Conservation (phyloP, 2,888 invertebrate species). For the Dryobota labecula region DNA sequence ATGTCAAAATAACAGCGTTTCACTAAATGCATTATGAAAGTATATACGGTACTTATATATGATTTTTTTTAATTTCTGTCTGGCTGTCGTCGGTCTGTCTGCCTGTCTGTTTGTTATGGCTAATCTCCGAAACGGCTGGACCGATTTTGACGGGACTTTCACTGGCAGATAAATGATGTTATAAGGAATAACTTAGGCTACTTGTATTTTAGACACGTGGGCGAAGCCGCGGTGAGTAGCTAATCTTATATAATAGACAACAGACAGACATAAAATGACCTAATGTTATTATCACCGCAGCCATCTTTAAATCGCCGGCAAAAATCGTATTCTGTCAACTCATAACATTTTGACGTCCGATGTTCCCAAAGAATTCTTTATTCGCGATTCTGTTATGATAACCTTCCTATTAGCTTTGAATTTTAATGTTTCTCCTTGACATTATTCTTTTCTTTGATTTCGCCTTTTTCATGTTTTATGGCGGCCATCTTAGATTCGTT, state of each 20-base stretch:
- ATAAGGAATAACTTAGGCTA: too few relatives aligned
- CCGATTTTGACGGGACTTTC: too few relatives aligned
- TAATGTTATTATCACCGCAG: constrained; percentile 26
- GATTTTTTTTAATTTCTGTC: too few relatives aligned
- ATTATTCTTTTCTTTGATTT: constrained; percentile 34
- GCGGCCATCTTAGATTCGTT: constrained; percentile 40
- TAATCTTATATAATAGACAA: constrained; percentile 28
- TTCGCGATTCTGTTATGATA: constrained; percentile 61
- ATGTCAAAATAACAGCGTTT: too few relatives aligned
- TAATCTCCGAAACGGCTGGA: too few relatives aligned
- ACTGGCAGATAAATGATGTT: too few relatives aligned
- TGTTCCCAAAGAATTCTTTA: constrained; percentile 59
- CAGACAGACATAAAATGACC: constrained; percentile 50
- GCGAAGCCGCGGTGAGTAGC: too few relatives aligned
- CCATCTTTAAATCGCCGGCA: constrained; percentile 48
- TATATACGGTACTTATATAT: too few relatives aligned
- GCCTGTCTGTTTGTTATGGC: too few relatives aligned
- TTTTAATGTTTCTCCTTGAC: constrained; percentile 57
- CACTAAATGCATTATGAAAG: too few relatives aligned
- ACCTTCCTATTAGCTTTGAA: constrained; percentile 68
- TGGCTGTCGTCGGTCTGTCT: too few relatives aligned
- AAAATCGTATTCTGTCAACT: constrained; percentile 65
- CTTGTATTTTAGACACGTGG: too few relatives aligned
- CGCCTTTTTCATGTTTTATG: constrained; percentile 23
- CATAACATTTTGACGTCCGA: constrained; percentile 68